phyloP scores from a whole-genome alignment of 2,113 vertebrate genomes.

The Crotalus tigris region DNA sequence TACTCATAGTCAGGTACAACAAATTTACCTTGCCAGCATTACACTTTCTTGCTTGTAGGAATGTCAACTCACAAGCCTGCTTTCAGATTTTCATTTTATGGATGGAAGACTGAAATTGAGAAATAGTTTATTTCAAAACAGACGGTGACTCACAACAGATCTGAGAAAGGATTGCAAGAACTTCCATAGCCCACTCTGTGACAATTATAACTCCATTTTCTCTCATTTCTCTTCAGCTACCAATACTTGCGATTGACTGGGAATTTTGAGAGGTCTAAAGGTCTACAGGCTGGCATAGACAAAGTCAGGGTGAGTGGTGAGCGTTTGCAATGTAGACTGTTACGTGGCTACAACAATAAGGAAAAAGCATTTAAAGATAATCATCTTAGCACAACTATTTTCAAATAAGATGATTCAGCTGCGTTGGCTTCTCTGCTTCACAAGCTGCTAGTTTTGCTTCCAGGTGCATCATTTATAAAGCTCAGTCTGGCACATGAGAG shows the following conservation, averaged over 20 bases:
- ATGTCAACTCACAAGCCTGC: not conserved
- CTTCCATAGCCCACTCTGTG: not conserved
- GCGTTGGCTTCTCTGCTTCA: not conserved
- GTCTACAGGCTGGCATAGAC: conserved; percentile 90
- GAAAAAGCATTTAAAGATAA: not conserved
- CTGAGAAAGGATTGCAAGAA: not conserved
- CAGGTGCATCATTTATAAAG: not conserved
- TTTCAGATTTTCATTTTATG: not conserved
- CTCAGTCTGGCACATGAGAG: not conserved
- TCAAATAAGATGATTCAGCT: not conserved
- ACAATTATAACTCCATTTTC: not conserved
- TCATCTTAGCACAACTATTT: not conserved
- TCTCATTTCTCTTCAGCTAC: conserved; percentile 71
- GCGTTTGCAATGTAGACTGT: not conserved
- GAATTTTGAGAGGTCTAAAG: conserved; percentile 91
- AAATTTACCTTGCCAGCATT: not conserved
- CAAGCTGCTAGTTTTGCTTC: not conserved
- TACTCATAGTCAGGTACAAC: not conserved
- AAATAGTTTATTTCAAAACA: not conserved
- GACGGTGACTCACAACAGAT: not conserved
- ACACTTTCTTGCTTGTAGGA: not conserved
- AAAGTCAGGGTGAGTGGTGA: conserved; percentile 75
- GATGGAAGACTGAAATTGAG: not conserved
- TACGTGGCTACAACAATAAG: fast-evolving
- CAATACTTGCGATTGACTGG: conserved; percentile 81